A percentile compares a stretch with the other conserved stretches of the same genome.
Conservation (phyloP, 1,140 invertebrate species). For the Ptiloglossa arizonensis region DNA sequence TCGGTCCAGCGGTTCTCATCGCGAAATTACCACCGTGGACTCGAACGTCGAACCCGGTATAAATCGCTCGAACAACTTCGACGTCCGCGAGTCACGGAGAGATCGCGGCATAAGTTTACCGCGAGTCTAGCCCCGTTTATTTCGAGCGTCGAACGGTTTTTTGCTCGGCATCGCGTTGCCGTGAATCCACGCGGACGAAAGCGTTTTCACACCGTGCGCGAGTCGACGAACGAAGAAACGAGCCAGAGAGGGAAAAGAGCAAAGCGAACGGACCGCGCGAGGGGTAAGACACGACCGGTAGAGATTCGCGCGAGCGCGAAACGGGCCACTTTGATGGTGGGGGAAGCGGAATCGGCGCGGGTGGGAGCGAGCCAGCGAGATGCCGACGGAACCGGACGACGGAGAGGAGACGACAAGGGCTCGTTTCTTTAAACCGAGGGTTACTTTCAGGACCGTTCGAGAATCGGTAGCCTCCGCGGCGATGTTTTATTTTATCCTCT, state of each 20-base stretch:
- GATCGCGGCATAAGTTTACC: too few species aligned
- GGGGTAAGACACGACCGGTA: neutral
- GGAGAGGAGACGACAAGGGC: constrained; percentile 44
- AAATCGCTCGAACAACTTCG: too few species aligned
- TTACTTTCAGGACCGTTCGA: constrained; percentile 76
- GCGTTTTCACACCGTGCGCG: neutral
- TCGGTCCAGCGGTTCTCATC: too few species aligned
- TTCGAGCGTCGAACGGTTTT: neutral
- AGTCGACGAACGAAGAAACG: neutral
- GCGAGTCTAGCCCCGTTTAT: neutral
- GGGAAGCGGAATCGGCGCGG: too few species aligned
- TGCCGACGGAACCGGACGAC: constrained; percentile 40
- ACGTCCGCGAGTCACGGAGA: too few species aligned
- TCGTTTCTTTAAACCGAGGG: constrained; percentile 70
- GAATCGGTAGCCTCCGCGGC: constrained; percentile 76
- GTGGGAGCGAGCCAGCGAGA: constrained; percentile 36
- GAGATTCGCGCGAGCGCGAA: too few species aligned
- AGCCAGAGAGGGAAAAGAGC: neutral
- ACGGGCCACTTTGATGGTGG: too few species aligned
- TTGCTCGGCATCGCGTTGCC: neutral
- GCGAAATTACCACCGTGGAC: too few species aligned
- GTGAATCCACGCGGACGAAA: neutral
- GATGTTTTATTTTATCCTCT: constrained; percentile 81
- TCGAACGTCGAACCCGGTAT: too few species aligned
- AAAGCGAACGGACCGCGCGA: neutral